Evolutionary conservation across 2,797 vertebrate species (phyloP).

Genomic region (Chanos chanos): DNA sequence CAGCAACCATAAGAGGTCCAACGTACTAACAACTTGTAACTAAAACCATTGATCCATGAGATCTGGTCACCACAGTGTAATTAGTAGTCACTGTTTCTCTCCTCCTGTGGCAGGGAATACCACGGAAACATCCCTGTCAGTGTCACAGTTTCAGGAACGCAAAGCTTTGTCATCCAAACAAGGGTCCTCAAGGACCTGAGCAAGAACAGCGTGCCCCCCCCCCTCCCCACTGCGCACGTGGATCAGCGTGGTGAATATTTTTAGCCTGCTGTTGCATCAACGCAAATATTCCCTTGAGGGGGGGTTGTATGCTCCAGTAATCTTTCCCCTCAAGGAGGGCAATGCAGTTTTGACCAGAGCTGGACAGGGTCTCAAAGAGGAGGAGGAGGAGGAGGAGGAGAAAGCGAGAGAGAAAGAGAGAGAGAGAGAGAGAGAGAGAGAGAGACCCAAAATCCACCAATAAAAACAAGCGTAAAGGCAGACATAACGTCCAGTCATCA

Average conservation of each 20-base stretch:
- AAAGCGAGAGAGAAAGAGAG: no score
- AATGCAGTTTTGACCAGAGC: not conserved
- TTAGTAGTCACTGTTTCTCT: constrained; percentile 6
- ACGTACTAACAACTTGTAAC: no score
- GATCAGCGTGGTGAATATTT: constrained; percentile 26
- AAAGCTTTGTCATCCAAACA: not conserved
- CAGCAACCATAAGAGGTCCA: not conserved
- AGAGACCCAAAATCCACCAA: constrained; percentile 1
- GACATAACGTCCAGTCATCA: no score
- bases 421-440: not conserved
- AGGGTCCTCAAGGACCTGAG: constrained; percentile 8
- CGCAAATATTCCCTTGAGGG: constrained; percentile 30
- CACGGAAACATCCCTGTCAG: not conserved
- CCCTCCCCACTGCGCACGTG: not conserved
- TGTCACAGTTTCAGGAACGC: not conserved
- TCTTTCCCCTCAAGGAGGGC: constrained; percentile 10
- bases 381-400: no score
- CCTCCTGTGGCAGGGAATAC: no score
- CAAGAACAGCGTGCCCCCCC: not conserved
- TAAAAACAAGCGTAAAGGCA: not conserved
- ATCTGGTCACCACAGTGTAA: not conserved
- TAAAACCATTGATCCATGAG: no score
- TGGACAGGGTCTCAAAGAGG: not conserved
- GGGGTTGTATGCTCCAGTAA: constrained; percentile 38
- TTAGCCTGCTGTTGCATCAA: constrained; percentile 25